Evolutionary conservation across 2,888 invertebrate genomes (phyloP), one percentile per base, ranked within the genome.

Genomic region (Drepanosiphum platanoidis): DNA sequence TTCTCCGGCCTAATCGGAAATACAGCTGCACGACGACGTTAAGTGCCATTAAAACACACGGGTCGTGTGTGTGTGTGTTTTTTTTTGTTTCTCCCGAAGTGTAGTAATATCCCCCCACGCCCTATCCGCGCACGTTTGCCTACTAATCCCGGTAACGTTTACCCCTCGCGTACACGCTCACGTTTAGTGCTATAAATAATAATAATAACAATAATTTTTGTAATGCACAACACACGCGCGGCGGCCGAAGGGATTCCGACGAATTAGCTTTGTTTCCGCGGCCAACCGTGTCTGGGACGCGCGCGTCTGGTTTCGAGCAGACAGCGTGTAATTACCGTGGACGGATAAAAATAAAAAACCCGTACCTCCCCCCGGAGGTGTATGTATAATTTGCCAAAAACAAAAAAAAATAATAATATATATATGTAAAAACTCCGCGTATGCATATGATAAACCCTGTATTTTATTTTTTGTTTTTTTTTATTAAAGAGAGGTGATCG

Each of bases 271-370:
- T 58, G 84, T 84, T 84, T 75, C 68, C 66, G 84, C 84, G 84
- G 68, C 84, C 75, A 30, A 74, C 74, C 83, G 74, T 83, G 66
- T 66, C 52, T 78, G 74, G 18, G 22, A n/a, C 36, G 36, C 30
- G 66, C 32, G 80, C 39, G 64, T 39, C 64, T n/a, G 64, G 74
- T 75, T 66, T 66, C 74, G 18, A 71, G 84, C 77, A 84, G 84
- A 84, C 77, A 68, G 84, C 84, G 84, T 84, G 75, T 84, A 84
- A 84, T 84, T 84, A 77, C 75, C 75, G 77, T 68, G 77, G 68
- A 84, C 70, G n/a, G 75, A 82, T 61, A 61, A 30, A 81, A 82
- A 61, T 82, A 82, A 72, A n/a, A 80, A 72, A 61, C 32, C n/a
- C 13, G 30, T 36, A 39, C 71, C 15, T 64, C 81, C 61, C 70